Evolutionary conservation across 2,888 invertebrate genomes (phyloP), one percentile per base, ranked within the genome.

Genomic region (Nesidiocoris tenuis): DNA sequence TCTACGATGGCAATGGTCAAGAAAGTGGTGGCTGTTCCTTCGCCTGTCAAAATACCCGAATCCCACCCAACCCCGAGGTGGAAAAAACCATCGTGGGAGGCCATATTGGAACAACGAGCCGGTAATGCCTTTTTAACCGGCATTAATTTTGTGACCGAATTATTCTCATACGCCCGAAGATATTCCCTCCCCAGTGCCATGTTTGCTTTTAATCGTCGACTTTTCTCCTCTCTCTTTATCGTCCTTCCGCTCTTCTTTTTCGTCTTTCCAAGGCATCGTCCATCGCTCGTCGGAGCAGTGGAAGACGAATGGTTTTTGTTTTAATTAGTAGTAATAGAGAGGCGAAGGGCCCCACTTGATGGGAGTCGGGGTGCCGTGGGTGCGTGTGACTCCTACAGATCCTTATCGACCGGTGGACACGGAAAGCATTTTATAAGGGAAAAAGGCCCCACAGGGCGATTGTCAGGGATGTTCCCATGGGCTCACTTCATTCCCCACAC

Each of bases 391-490:
- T 72, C 57, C 72, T 72, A 61, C 54, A 72, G 68, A 68, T 68
- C 19, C 21, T 67, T 75, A 68, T 68, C 68, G 19, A 18, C 54
- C 55, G 19, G 75, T 54, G 75, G 75, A 75, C 75, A 75, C 75
- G 75, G 68, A 75, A 75, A 75, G 75, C 75, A 75, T 75, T 75
- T 75, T 75, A 75, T 75, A 75, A 75, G 75, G 75, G 75, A 65
- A 56, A 70, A 59, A 24, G 74, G 74, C 74, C 74, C 66, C 74
- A 75, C 74, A 75, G 74, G 74, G 66, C 74, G 39, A 39, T 39
- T 39, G 74, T 75, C 63, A 61, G 61, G 72, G 72, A 61, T 72
- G 72, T 72, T 72, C 72, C 72, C 72, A 61, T 61, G 59, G 59
- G 19, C 59, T 19, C n/a, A 3, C 59, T 19, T n/a, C 59, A 5